These are phyloP conservation scores for Stenurella melanura DNA, from an alignment of 2,888 invertebrate genomes.

Conservation along the genomic window DNA sequence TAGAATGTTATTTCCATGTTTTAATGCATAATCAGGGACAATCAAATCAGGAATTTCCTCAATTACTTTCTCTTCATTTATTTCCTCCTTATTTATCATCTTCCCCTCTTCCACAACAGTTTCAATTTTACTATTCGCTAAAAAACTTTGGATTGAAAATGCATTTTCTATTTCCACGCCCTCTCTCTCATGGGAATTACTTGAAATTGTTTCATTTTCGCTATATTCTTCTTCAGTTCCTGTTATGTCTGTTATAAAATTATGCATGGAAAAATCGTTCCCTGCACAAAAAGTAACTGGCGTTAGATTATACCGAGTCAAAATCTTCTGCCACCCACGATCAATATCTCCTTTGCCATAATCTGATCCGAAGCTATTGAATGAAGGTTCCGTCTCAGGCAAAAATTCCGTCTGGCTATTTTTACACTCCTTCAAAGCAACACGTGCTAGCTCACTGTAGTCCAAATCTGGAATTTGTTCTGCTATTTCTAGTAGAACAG, in stretches of 20 bases:
- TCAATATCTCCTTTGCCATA: not conserved
- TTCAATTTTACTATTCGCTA: not conserved
- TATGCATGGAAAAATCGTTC: not conserved
- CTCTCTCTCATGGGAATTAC: not conserved
- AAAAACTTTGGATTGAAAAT: not conserved
- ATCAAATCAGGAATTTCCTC: not conserved
- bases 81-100: too few relatives aligned
- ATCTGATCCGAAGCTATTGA: slow-evolving; percentile 1
- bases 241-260: not conserved
- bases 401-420: not conserved
- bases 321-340: not conserved
- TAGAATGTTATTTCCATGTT: not conserved
- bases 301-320: not conserved
- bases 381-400: not conserved
- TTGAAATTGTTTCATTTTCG: not conserved
- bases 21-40: not conserved
- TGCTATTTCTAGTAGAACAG: slow-evolving; percentile 1
- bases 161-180: not conserved
- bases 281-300: not conserved
- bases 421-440: not conserved
- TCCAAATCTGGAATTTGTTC: not conserved
- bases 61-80: not conserved
- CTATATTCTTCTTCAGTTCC: not conserved
- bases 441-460: not conserved
- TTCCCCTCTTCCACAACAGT: not conserved